Percentiles rank a stretch among this genome's conserved stretches.
Evolutionary conservation across 2,797 vertebrate species (phyloP).

Genomic region (Neopelma chrysocephalum): DNA sequence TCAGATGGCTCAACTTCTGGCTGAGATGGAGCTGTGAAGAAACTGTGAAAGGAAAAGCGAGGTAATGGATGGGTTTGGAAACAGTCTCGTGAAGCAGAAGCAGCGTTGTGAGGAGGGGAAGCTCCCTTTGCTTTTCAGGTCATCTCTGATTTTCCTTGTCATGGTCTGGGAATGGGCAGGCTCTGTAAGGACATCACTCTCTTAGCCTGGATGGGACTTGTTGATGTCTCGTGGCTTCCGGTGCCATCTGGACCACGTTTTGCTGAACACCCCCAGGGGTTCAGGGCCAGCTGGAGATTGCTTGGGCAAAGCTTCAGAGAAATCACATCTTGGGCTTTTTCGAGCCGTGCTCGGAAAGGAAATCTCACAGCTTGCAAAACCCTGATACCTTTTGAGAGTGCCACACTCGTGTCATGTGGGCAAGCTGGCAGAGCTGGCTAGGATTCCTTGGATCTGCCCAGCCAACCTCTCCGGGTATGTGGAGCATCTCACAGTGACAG

Average conservation of each 20-base stretch:
- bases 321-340: background rate
- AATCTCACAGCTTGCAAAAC: slow-evolving; percentile 6
- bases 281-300: background rate
- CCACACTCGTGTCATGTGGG: background rate
- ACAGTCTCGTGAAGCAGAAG: background rate
- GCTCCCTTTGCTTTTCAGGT: background rate
- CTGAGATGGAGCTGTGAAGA: slow-evolving; percentile 35
- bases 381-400: background rate
- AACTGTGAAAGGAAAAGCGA: slow-evolving; percentile 49
- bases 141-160: background rate
- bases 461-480: background rate
- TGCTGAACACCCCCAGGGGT: slow-evolving; percentile 32
- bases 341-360: slow-evolving; percentile 21
- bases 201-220: background rate
- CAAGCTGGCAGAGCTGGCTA: background rate
- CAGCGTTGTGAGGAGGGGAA: background rate
- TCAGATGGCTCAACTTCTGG: slow-evolving; percentile 54
- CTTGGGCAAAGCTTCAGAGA: slow-evolving; percentile 70
- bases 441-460: background rate
- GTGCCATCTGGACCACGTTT: slow-evolving; percentile 66
- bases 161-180: background rate
- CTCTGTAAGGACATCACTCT: background rate
- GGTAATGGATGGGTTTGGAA: background rate
- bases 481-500: background rate
- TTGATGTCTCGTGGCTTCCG: slow-evolving; percentile 40